Base-by-base conservation (phyloP, 1,140 invertebrate species). In the Harlomillsia oculata region DNA sequence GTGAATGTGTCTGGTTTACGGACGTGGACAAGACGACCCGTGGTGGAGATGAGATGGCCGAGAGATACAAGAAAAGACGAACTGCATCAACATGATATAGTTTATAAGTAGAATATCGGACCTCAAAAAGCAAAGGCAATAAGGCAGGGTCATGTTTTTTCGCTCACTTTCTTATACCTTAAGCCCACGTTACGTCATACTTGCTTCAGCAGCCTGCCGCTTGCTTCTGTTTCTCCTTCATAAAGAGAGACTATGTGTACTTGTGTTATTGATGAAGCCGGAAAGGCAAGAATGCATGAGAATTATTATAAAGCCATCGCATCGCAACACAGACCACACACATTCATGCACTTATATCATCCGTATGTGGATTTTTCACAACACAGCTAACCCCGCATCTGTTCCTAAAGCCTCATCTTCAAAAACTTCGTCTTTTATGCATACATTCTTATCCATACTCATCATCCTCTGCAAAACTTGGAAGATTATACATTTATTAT, bases 261-360 rank as follows among this genome's bases (percentile, higher is more conserved):
- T 43, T 60, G 48, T 62, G 53, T 61, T 62, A 62, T 62, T 62
- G 55, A 62, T 58, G 56, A 63, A 60, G 61, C 56, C 56, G 45
- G 57, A 57, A 56, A 63, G 54, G 53, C 62, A 59, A 60, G 62
- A 63, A 63, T 63, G 60, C 56, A 60, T 59, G 62, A 60, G 53
- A 60, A 63, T 59, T 60, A 59, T 59, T 63, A 59, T 63, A 58
- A 58, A 58, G 55, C 50, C 50, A 56, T 56, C 55, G 50, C 57
- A 48, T 53, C 50, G 34, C 41, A 48, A 37, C 56, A 58, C 56
- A 58, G 56, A 58, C 56, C 49, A 58, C 56, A 58, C 56, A 52
- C 56, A 58, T 58, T 58, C 56, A 51, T 37, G 39, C 37, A 51
- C 55, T 57, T 57, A 44, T 56, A 56, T 56, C 45, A 56, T 52